Conservation (phyloP, 2,888 invertebrate genomes). For the Synergus itoensis region DNA sequence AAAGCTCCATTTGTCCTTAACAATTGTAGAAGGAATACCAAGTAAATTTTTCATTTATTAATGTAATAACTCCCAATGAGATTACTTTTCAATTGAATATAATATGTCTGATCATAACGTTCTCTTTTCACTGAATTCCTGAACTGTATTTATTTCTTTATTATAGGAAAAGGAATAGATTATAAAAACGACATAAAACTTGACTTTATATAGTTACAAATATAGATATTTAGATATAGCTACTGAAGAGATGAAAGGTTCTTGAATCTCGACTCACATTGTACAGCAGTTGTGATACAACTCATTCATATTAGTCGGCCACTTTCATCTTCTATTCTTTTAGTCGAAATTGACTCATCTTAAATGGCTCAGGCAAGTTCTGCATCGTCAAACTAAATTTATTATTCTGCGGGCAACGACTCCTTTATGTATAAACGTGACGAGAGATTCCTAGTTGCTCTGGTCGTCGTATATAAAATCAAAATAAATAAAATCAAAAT, state of each 20-base stretch:
- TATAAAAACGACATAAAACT: not conserved
- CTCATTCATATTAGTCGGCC: not conserved
- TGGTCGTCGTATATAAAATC: conserved; percentile 5
- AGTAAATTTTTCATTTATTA: too few relatives aligned
- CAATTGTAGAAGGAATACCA: too few relatives aligned
- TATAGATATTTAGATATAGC: not conserved
- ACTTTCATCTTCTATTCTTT: not conserved
- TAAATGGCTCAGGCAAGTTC: not conserved
- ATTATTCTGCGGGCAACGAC: conserved; percentile 30
- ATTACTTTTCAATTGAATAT: not conserved
- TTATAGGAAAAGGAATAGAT: not conserved
- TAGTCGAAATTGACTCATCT: not conserved
- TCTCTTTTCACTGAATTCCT: conserved; percentile 1
- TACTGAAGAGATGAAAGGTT: not conserved
- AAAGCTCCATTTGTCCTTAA: too few relatives aligned
- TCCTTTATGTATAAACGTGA: conserved; percentile 17
- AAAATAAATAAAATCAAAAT: conserved; percentile 20
- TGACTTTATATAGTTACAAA: conserved; percentile 6
- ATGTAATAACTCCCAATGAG: too few relatives aligned
- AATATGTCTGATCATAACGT: not conserved
- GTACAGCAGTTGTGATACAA: not conserved
- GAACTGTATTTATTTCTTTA: not conserved
- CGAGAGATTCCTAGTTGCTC: not conserved
- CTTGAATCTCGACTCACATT: not conserved
- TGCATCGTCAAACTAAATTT: not conserved